These are phyloP conservation scores for Poeciliopsis infans DNA, from an alignment of 2,797 vertebrate species.

Conservation along the genomic window DNA sequence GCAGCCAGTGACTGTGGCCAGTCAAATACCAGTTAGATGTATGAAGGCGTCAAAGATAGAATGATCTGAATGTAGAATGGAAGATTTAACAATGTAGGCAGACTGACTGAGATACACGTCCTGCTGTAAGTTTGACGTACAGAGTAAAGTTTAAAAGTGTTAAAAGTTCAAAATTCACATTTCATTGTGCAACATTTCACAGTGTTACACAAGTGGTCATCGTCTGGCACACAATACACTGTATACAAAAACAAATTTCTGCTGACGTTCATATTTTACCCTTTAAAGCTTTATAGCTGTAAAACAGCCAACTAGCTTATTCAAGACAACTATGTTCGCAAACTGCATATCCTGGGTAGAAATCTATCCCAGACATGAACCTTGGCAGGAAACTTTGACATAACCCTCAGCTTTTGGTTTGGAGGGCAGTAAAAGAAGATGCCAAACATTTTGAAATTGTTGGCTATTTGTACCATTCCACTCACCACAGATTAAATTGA, in stretches of 20 bases:
- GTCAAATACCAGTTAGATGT: slow-evolving; percentile 38
- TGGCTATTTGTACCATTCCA: neutral
- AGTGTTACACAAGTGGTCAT: slow-evolving; percentile 9
- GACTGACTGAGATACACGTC: slow-evolving; percentile 16
- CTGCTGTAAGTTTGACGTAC: neutral
- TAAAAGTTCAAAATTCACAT: slow-evolving; percentile 13
- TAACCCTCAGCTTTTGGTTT: neutral
- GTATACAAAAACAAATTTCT: slow-evolving; percentile 5
- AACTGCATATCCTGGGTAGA: neutral
- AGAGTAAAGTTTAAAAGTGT: slow-evolving; percentile 6
- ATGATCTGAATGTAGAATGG: slow-evolving; percentile 53
- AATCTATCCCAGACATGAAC: neutral
- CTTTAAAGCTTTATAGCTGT: slow-evolving; percentile 5
- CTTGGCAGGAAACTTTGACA: neutral
- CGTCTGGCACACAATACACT: neutral
- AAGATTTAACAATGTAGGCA: slow-evolving; percentile 29
- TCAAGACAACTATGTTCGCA: neutral
- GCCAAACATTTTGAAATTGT: neutral
- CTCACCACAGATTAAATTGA: neutral
- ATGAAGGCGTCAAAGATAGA: slow-evolving; percentile 21
- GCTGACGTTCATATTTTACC: neutral
- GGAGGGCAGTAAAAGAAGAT: neutral
- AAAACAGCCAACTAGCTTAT: neutral
- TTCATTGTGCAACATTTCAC: neutral
- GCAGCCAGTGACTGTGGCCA: slow-evolving; percentile 35